Evolutionary conservation across 2,888 invertebrate genomes (phyloP).

Genomic region (Machimus atricapillus): DNA sequence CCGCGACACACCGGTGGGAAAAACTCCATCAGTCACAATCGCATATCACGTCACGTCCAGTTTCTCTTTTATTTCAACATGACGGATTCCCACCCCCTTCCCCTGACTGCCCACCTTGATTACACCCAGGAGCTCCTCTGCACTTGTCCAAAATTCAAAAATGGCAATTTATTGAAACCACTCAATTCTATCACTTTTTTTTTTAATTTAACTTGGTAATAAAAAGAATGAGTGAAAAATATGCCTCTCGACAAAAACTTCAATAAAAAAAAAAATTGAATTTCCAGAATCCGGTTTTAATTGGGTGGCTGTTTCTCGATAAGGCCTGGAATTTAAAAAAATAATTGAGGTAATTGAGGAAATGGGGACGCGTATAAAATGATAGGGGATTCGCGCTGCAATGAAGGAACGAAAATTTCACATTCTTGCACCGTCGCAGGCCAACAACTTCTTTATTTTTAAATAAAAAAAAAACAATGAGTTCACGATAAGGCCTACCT

Average conservation of each 20-base stretch:
- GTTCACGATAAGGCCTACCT: not conserved
- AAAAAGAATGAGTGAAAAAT: not conserved
- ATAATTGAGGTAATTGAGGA: not conserved
- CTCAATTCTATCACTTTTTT: not conserved
- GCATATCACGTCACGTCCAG: not conserved
- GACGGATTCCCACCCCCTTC: not conserved
- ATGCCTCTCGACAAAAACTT: not conserved
- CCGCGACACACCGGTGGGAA: not conserved
- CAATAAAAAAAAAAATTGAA: not conserved
- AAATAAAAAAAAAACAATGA: not conserved
- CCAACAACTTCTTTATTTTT: not conserved
- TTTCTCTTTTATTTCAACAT: not conserved
- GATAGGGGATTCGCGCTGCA: not conserved
- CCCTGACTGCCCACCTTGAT: not conserved
- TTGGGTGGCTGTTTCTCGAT: not conserved
- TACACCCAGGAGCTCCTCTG: not conserved
- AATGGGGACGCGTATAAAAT: not conserved
- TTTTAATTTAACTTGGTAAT: not conserved
- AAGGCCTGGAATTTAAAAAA: not conserved
- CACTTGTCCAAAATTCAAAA: not conserved
- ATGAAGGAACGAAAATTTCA: not conserved
- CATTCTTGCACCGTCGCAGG: not conserved
- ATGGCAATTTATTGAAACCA: not conserved
- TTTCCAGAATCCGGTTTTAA: not conserved
- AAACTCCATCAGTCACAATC: not conserved